phyloP scores from a whole-genome alignment of 2,113 vertebrate genomes.

The Lophius piscatorius region DNA sequence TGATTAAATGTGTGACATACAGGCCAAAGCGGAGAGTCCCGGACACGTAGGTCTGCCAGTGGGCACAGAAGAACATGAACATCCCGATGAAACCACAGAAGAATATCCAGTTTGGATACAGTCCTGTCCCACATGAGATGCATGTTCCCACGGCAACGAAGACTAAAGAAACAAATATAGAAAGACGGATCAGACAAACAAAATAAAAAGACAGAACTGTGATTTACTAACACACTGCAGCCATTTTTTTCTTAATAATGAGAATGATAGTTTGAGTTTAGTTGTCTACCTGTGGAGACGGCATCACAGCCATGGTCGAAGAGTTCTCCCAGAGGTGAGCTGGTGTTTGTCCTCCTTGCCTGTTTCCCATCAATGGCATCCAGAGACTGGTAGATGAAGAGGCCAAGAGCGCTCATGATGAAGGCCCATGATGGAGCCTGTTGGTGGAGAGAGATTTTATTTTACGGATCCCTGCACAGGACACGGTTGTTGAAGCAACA shows the following conservation, averaged over 20 bases:
- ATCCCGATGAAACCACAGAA: slow-evolving; percentile 93
- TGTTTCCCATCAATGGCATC: slow-evolving; percentile 98
- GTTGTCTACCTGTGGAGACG: slow-evolving; percentile 90
- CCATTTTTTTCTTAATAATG: not conserved
- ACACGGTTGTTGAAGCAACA: not conserved
- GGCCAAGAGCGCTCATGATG: slow-evolving; percentile 87
- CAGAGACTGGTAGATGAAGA: slow-evolving; percentile 96
- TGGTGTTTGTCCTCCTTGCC: slow-evolving; percentile 94
- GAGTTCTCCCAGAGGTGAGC: slow-evolving; percentile 93
- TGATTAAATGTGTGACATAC: no score
- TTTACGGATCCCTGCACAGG: not conserved
- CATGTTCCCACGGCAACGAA: slow-evolving; percentile 91
- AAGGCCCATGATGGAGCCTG: slow-evolving; percentile 93
- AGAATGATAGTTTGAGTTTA: not conserved
- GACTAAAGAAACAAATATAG: slow-evolving; percentile 76
- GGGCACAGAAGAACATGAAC: slow-evolving; percentile 99
- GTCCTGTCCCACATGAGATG: slow-evolving; percentile 88
- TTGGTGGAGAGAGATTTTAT: not conserved
- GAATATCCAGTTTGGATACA: slow-evolving; percentile 89
- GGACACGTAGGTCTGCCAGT: slow-evolving; percentile 98
- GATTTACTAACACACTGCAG: not conserved
- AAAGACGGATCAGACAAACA: not conserved
- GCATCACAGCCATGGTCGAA: slow-evolving; percentile 99
- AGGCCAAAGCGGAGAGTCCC: slow-evolving; percentile 93
- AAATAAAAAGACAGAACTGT: not conserved